Conservation (phyloP, 2,113 vertebrate species). For the Corythaeola cristata region DNA sequence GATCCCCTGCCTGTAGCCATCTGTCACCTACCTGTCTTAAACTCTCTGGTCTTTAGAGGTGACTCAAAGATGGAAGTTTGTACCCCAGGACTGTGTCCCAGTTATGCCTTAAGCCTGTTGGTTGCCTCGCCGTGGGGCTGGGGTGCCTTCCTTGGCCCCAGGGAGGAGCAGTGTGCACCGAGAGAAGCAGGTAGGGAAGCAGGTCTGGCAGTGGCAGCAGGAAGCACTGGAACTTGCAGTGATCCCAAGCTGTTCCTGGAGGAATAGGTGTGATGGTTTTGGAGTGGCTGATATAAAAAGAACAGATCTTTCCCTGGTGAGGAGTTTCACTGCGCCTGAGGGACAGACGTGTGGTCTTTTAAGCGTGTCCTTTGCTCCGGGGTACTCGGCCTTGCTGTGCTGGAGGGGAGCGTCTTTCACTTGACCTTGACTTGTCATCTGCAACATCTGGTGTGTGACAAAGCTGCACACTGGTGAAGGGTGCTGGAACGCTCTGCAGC, state of each 20-base stretch:
- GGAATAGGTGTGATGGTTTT: neutral
- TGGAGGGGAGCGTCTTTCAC: neutral
- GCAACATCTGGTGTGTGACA: neutral
- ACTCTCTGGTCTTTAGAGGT: neutral
- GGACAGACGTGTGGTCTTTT: neutral
- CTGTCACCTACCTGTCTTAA: constrained; percentile 10
- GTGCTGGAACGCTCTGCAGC: neutral
- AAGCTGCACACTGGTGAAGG: neutral
- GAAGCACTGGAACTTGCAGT: neutral
- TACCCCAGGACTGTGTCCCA: neutral
- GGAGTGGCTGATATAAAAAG: neutral
- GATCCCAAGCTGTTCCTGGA: neutral
- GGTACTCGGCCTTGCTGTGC: neutral
- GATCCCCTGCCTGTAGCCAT: constrained; percentile 38
- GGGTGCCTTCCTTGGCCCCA: no score
- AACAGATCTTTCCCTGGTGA: neutral
- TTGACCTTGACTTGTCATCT: neutral
- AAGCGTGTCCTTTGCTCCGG: neutral
- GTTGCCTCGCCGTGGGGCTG: neutral
- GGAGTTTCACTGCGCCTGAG: neutral
- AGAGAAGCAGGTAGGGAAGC: neutral
- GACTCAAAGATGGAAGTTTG: neutral
- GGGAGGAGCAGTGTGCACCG: no score
- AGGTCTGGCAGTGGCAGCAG: neutral
- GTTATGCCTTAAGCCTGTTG: neutral